Evolutionary conservation across 2,888 invertebrate species (phyloP).

Genomic region (Campaea margaritaria): DNA sequence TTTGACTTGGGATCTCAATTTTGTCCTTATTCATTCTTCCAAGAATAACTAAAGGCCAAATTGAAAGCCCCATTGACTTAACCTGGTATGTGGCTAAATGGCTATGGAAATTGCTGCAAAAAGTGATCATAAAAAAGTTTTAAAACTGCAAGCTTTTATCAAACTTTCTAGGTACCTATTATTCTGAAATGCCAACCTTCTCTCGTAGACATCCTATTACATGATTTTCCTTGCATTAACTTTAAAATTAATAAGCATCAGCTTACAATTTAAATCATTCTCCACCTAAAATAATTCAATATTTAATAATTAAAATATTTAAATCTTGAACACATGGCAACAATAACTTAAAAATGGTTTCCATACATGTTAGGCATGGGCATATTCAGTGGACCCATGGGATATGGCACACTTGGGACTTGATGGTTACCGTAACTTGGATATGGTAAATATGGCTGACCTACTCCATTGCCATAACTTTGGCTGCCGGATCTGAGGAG

Average conservation of each 20-base stretch:
- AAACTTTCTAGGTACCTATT: no score
- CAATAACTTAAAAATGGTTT: constrained; percentile 66
- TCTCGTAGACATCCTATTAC: no score
- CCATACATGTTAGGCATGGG: constrained; percentile 89
- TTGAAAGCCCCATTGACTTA: no score
- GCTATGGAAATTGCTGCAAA: no score
- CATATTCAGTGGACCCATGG: constrained; percentile 90
- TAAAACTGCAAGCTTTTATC: no score
- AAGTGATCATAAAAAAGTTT: no score
- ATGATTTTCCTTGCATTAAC: no score
- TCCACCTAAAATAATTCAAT: background rate
- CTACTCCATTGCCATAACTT: constrained; percentile 70
- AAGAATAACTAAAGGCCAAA: no score
- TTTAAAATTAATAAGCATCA: background rate
- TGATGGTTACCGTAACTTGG: constrained; percentile 74
- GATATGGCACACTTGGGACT: constrained; percentile 88
- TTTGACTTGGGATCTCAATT: no score
- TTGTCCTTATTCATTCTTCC: no score
- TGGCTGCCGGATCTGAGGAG: constrained; percentile 81
- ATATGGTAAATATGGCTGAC: constrained; percentile 76
- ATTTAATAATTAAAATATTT: constrained; percentile 19
- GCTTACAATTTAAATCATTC: constrained; percentile 8
- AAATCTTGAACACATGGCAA: constrained; percentile 39
- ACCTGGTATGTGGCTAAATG: no score
- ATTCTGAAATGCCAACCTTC: no score